A percentile compares a stretch with the other conserved stretches of the same genome.
Evolutionary conservation across 2,797 vertebrate genomes (phyloP).

Genomic region (Sebastolobus alascanus): DNA sequence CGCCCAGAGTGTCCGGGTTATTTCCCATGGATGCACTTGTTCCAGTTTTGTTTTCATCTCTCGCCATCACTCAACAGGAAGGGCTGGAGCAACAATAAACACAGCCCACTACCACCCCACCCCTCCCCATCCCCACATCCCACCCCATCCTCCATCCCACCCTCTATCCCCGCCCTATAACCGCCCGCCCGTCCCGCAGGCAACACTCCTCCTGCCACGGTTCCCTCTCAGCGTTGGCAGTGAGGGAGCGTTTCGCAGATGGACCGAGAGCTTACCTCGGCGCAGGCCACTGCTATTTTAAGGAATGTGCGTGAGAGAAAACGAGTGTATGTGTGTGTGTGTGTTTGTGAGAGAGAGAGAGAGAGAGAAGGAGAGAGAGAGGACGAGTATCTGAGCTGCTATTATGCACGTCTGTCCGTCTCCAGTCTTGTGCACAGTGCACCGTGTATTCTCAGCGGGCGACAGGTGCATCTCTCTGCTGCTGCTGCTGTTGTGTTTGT

Average conservation of each 20-base stretch:
- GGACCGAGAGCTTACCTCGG: slow-evolving; percentile 61
- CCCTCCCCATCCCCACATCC: slow-evolving; percentile 24
- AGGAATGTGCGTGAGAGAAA: slow-evolving; percentile 31
- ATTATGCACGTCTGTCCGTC: slow-evolving; percentile 33
- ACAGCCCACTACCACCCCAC: slow-evolving; percentile 18
- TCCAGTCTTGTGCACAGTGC: slow-evolving; percentile 53
- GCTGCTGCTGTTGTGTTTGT: slow-evolving; percentile 1
- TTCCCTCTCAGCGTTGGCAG: slow-evolving; percentile 23
- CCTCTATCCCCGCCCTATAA: slow-evolving; percentile 70
- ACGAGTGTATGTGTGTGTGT: slow-evolving; percentile 7
- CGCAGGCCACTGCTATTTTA: slow-evolving; percentile 69
- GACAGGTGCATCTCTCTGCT: slow-evolving; percentile 72
- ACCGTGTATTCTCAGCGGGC: slow-evolving; percentile 70
- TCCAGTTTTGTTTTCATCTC: slow-evolving; percentile 69
- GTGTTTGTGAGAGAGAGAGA: not conserved
- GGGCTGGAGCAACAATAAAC: slow-evolving; percentile 71
- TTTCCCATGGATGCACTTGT: slow-evolving; percentile 59
- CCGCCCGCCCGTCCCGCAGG: slow-evolving; percentile 74
- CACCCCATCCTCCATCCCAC: slow-evolving; percentile 8
- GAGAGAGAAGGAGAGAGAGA: not conserved
- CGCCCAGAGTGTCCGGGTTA: slow-evolving; percentile 9
- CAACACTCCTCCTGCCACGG: slow-evolving; percentile 42
- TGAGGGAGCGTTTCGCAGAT: slow-evolving; percentile 56
- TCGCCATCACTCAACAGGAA: slow-evolving; percentile 63
- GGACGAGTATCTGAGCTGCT: slow-evolving; percentile 18